Evolutionary conservation across 2,888 invertebrate species (phyloP).

Genomic region (Drosophila mercatorum): DNA sequence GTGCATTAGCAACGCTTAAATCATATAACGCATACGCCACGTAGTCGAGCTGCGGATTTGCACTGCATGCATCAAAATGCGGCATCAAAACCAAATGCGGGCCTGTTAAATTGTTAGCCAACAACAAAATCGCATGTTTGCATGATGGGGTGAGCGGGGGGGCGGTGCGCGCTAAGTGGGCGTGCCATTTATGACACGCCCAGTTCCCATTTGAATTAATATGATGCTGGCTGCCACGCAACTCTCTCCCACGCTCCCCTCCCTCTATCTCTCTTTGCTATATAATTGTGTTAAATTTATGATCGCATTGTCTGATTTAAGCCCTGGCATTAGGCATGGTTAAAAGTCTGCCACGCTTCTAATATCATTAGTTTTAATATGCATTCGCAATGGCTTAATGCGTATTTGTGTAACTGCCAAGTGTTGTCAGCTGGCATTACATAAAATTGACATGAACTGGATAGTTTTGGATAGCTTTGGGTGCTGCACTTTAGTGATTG

Average conservation of each 20-base stretch:
- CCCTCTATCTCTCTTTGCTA: not conserved
- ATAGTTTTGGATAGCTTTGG: too few species aligned
- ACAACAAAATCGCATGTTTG: slow-evolving; percentile 40
- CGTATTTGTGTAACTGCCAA: slow-evolving; percentile 12
- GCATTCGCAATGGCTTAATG: slow-evolving; percentile 6
- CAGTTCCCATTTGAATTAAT: slow-evolving; percentile 38
- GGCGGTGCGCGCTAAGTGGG: not conserved
- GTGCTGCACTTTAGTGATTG: too few species aligned
- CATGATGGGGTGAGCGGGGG: not conserved
- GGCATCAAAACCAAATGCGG: slow-evolving; percentile 23
- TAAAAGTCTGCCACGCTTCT: not conserved
- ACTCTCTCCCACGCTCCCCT: not conserved
- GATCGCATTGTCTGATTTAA: slow-evolving; percentile 8
- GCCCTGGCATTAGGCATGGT: slow-evolving; percentile 7
- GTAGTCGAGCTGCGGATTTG: slow-evolving; percentile 40
- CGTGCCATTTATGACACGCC: slow-evolving; percentile 51
- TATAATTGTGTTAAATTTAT: slow-evolving; percentile 39
- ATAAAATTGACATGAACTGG: not conserved
- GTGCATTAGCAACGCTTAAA: slow-evolving; percentile 75
- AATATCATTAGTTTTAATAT: slow-evolving; percentile 12
- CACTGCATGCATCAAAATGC: slow-evolving; percentile 40
- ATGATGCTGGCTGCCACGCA: not conserved
- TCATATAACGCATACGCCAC: slow-evolving; percentile 75
- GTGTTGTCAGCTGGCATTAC: slow-evolving; percentile 22
- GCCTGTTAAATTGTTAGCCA: slow-evolving; percentile 63